Evolutionary conservation across 2,113 vertebrate species (phyloP).

Genomic region (Ptyas mucosa): DNA sequence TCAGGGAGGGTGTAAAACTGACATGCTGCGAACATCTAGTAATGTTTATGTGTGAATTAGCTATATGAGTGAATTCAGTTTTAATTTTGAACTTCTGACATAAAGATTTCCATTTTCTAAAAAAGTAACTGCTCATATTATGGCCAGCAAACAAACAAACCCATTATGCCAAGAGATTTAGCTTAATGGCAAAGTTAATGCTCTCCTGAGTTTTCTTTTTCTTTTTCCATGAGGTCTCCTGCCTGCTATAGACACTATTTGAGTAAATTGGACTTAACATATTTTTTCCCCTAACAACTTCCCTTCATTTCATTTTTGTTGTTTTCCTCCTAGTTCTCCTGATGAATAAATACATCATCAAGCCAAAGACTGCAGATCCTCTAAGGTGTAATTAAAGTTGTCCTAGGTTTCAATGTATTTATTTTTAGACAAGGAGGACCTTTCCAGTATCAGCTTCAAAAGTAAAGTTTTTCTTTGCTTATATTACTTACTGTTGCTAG

Average conservation of each 20-base stretch:
- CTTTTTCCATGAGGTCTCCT: conserved; percentile 4
- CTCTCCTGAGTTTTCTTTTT: conserved; percentile 9
- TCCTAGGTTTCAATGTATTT: conserved; percentile 38
- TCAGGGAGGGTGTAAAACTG: no score
- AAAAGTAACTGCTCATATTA: background rate
- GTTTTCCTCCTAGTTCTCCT: conserved; percentile 15
- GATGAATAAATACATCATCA: conserved; percentile 19
- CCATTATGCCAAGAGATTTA: background rate
- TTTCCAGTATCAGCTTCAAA: conserved; percentile 29
- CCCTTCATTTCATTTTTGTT: background rate
- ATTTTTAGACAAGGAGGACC: conserved; percentile 49
- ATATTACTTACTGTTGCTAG: conserved; percentile 14
- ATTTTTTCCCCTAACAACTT: conserved; percentile 18
- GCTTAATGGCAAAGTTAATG: background rate
- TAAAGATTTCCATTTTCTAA: background rate
- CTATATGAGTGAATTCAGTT: background rate
- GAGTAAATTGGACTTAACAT: background rate
- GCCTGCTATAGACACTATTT: background rate
- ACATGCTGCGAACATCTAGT: background rate
- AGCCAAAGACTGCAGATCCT: conserved; percentile 23
- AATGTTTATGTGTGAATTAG: background rate
- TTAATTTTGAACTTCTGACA: background rate
- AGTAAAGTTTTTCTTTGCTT: conserved; percentile 39
- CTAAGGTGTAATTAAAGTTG: conserved; percentile 21
- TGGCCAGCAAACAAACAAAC: background rate